These are phyloP conservation scores for Melitaea cinxia DNA, from an alignment of 1,140 invertebrate species.

Conservation along the genomic window DNA sequence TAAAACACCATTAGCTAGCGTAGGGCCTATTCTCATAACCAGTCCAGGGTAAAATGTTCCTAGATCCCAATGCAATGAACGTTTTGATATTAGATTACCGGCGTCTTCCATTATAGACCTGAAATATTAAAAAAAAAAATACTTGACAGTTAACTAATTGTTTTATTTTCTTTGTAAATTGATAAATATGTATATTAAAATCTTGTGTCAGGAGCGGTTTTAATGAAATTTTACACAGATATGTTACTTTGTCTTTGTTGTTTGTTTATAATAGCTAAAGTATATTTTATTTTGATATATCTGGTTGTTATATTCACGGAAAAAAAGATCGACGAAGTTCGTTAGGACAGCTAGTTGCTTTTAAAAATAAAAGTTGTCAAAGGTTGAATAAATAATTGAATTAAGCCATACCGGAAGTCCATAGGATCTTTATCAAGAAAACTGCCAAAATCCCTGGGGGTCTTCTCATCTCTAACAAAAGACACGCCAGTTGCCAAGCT, in stretches of 20 bases:
- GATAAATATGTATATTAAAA: too few relatives aligned
- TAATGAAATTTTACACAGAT: background rate
- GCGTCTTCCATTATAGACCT: slow-evolving; percentile 86
- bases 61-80: slow-evolving; percentile 88
- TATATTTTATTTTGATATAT: too few relatives aligned
- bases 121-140: slow-evolving; percentile 29
- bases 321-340: too few relatives aligned
- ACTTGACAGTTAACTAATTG: too few relatives aligned
- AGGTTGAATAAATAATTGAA: background rate
- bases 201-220: too few relatives aligned
- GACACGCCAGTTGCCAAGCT: slow-evolving; percentile 84
- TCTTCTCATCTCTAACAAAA: slow-evolving; percentile 82
- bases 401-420: slow-evolving; percentile 83
- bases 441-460: slow-evolving; percentile 80
- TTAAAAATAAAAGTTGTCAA: background rate
- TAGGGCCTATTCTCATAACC: slow-evolving; percentile 87
- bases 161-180: too few relatives aligned
- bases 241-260: too few relatives aligned
- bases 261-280: too few relatives aligned
- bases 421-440: slow-evolving; percentile 87
- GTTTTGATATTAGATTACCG: slow-evolving; percentile 85
- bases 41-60: slow-evolving; percentile 86
- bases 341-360: too few relatives aligned
- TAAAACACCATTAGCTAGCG: slow-evolving; percentile 83
- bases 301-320: too few relatives aligned